Conservation (phyloP, 2,888 invertebrate genomes). For the Hypolimnas misippus region DNA sequence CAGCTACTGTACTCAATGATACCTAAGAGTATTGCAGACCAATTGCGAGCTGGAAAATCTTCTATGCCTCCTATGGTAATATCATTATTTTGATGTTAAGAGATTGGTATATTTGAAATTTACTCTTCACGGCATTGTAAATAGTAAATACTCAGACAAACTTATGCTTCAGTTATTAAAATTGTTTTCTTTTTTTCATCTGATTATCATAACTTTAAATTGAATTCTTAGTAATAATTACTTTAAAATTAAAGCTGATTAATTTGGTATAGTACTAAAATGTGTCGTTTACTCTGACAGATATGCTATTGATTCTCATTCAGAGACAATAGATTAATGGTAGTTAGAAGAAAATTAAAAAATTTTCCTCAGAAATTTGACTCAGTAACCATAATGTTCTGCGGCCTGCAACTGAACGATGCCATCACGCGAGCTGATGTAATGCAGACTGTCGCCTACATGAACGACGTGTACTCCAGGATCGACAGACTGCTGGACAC, state of each 20-base stretch:
- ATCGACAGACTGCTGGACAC: constrained; percentile 93
- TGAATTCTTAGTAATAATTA: too few species aligned
- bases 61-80: constrained; percentile 86
- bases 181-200: too few species aligned
- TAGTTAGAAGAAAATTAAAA: neutral
- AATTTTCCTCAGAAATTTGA: constrained; percentile 87
- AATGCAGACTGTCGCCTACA: constrained; percentile 92
- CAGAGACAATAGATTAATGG: neutral
- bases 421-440: constrained; percentile 74
- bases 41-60: constrained; percentile 89
- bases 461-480: constrained; percentile 93
- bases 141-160: too few species aligned
- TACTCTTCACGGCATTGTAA: too few species aligned
- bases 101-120: too few species aligned
- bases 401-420: constrained; percentile 85
- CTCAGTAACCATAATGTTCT: constrained; percentile 91
- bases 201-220: too few species aligned
- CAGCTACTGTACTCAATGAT: constrained; percentile 96
- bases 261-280: too few species aligned
- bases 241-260: too few species aligned
- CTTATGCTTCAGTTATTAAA: too few species aligned
- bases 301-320: neutral
- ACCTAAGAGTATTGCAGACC: constrained; percentile 92
- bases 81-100: neutral
- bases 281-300: too few species aligned